These are phyloP conservation scores for Protaetia brevitarsis DNA, from an alignment of 1,140 invertebrate species.

Conservation along the genomic window DNA sequence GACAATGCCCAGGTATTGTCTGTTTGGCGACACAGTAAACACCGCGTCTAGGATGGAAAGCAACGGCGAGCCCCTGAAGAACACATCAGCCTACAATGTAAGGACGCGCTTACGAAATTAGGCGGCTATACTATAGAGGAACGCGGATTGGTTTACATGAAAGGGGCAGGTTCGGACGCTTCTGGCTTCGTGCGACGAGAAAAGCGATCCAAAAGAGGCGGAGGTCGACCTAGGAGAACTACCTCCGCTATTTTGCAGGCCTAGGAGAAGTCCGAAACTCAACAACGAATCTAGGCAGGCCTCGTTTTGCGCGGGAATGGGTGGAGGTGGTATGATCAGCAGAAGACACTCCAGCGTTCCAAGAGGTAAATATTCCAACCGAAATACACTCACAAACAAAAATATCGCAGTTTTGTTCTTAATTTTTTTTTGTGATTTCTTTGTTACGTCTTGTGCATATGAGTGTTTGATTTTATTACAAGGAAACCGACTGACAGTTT, in stretches of 20 bases:
- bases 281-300: conserved; percentile 66
- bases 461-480: no score
- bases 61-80: conserved; percentile 84
- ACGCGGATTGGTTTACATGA: conserved; percentile 82
- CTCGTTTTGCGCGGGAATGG: conserved; percentile 47
- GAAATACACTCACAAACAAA: no score
- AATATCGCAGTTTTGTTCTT: no score
- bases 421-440: no score
- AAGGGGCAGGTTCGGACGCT: conserved; percentile 82
- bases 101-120: conserved; percentile 77
- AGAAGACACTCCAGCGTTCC: conserved; percentile 57
- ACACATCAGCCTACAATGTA: conserved; percentile 84
- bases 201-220: conserved; percentile 77
- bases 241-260: conserved; percentile 71
- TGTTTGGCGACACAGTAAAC: conserved; percentile 91
- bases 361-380: conserved; percentile 40
- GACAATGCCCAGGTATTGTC: conserved; percentile 95
- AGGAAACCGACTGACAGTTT: no score
- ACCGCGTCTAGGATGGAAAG: conserved; percentile 94
- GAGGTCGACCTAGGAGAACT: conserved; percentile 80
- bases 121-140: conserved; percentile 85
- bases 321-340: conserved; percentile 51
- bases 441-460: no score
- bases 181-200: conserved; percentile 87
- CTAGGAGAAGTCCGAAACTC: conserved; percentile 71